A percentile compares a stretch with the other conserved stretches of the same genome.
Conservation (phyloP, 2,888 invertebrate genomes). For the Nymphalis polychloros region DNA sequence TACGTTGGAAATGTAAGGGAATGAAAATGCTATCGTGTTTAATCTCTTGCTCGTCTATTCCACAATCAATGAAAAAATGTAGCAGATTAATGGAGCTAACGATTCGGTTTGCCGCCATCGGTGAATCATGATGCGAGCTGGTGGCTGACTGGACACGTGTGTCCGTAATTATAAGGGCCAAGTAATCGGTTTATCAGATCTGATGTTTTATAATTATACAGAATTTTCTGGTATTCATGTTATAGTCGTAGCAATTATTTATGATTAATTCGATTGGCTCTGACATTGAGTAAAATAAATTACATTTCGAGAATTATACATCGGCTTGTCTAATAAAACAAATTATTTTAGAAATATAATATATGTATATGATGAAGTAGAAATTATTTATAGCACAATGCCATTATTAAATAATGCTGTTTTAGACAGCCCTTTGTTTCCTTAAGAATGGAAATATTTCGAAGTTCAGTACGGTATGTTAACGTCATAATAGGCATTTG, state of each 20-base stretch:
- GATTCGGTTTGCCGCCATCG: conserved; percentile 5
- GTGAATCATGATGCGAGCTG: conserved; percentile 58
- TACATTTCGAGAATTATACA: neutral
- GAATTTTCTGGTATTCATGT: conserved; percentile 49
- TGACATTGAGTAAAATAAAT: neutral
- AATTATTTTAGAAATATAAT: neutral
- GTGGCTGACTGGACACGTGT: conserved; percentile 49
- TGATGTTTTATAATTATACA: conserved; percentile 34
- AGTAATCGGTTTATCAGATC: conserved; percentile 39
- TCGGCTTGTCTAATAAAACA: neutral
- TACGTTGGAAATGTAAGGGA: no score
- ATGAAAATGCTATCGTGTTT: neutral
- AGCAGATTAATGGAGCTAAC: conserved; percentile 43
- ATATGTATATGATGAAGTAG: no score
- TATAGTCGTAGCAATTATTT: conserved; percentile 4
- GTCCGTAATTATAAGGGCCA: conserved; percentile 41
- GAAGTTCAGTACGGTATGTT: conserved; percentile 14
- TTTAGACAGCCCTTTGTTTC: no score
- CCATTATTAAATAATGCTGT: no score
- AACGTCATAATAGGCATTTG: conserved; percentile 10
- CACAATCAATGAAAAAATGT: neutral
- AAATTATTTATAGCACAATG: no score
- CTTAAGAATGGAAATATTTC: neutral
- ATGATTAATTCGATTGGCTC: conserved; percentile 13
- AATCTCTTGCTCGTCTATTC: neutral